These are phyloP conservation scores for Zapus hudsonius DNA, from an alignment of 2,113 vertebrate genomes.

Conservation along the genomic window DNA sequence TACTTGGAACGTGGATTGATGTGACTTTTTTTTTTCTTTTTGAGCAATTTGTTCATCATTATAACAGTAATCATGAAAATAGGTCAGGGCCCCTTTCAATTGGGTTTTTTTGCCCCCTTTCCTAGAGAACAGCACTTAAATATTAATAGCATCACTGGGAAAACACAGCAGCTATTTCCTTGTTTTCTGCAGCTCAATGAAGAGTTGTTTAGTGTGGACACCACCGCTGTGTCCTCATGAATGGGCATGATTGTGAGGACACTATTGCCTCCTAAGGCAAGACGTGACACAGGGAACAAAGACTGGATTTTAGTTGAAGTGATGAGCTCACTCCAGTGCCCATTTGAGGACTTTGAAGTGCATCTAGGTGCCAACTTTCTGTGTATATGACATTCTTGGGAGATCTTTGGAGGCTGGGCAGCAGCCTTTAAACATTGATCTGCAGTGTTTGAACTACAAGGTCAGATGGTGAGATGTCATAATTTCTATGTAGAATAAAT, in stretches of 20 bases:
- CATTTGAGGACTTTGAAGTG: slow-evolving; percentile 82
- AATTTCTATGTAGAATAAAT: slow-evolving; percentile 48
- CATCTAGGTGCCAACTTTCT: slow-evolving; percentile 84
- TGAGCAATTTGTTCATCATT: slow-evolving; percentile 81
- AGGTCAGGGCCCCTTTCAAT: slow-evolving; percentile 84
- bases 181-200: slow-evolving; percentile 87
- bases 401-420: slow-evolving; percentile 54
- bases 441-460: slow-evolving; percentile 70
- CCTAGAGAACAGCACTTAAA: slow-evolving; percentile 83
- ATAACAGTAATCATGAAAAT: slow-evolving; percentile 82
- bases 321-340: slow-evolving; percentile 87
- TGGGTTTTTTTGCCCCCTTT: slow-evolving; percentile 71
- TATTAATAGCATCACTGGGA: slow-evolving; percentile 85
- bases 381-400: slow-evolving; percentile 72
- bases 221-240: slow-evolving; percentile 84
- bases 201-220: slow-evolving; percentile 85
- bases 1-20: slow-evolving; percentile 56
- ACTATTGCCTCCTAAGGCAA: slow-evolving; percentile 84
- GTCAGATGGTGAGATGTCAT: slow-evolving; percentile 73
- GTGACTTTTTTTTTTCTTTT: not conserved
- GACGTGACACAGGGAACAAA: slow-evolving; percentile 87
- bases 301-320: slow-evolving; percentile 85
- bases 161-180: slow-evolving; percentile 87
- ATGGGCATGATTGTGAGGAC: slow-evolving; percentile 89
- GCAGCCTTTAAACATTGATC: slow-evolving; percentile 67